Base-by-base conservation (phyloP, 2,888 invertebrate species). In the Cinara cedri region DNA sequence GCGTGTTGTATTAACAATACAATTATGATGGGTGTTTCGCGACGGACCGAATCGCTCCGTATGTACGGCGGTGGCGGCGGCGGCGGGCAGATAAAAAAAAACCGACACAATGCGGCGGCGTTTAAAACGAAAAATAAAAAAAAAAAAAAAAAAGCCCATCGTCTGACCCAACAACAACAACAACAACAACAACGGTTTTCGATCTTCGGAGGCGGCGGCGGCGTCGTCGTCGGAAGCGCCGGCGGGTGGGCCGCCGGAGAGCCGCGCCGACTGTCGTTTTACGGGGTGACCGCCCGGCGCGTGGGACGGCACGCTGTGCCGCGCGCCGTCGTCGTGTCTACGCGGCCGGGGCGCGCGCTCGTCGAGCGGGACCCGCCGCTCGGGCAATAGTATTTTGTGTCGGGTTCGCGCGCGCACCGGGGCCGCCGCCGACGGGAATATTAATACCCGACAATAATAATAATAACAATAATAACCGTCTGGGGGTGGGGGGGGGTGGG, bases 271-370 rank as follows among this genome's bases (percentile, higher is more conserved):
- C 6, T 34, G 6, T 34, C 6, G 6, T 34, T 34, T 4, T 34
- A 34, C 51, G 19, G 11, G 9, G 6, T 26, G 60, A 78, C 78
- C 78, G 60, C 78, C 78, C 78, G 78, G 78, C 78, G 78, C 11
- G 78, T 46, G 68, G 68, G 21, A 70, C 57, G 68, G n/a, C 68
- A 70, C 60, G 68, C 68, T 68, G 68, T 4, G 68, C 34, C 44
- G 46, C 57, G 57, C 75, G 34, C 6, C 19, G n/a, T 54, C 63
- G 44, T 19, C 46, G 24, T 24, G 55, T 13, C n/a, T 19, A 51
- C 11, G 21, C 6, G 11, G 44, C 44, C 46, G 49, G 51, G 10
- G 34, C 34, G 6, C 34, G 6, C 34, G 34, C 6, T 4, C 34
- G 34, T 6, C 34, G 3, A 34, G 34, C 3, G 34, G n/a, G n/a